Evolutionary conservation across 1,140 invertebrate species (phyloP).

Genomic region (Hermatobates lingyangjiaoensis): DNA sequence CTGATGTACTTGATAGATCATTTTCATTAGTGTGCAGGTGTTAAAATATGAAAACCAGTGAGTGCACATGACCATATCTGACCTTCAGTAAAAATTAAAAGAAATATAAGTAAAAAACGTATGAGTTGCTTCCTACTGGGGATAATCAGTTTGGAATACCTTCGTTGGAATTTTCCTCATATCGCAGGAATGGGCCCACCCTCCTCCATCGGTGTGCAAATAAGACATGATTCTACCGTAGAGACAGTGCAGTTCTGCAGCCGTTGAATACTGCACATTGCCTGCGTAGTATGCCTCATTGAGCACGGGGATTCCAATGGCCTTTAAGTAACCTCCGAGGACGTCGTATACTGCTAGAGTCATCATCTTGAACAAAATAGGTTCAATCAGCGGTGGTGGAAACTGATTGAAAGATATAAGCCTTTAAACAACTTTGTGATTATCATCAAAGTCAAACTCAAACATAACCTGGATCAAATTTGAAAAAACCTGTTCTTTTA

Average conservation of each 20-base stretch:
- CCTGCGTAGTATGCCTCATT: constrained; percentile 18
- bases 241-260: constrained; percentile 8
- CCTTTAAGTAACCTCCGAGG: constrained; percentile 15
- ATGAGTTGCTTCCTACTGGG: too few species aligned
- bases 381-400: background rate
- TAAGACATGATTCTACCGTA: constrained; percentile 8
- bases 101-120: background rate
- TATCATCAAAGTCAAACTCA: too few species aligned
- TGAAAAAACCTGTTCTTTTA: too few species aligned
- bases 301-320: constrained; percentile 13
- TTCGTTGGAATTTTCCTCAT: constrained; percentile 11
- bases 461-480: too few species aligned
- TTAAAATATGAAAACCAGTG: too few species aligned
- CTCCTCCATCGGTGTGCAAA: constrained; percentile 14
- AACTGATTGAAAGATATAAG: too few species aligned
- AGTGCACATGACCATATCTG: too few species aligned
- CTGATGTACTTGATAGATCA: too few species aligned
- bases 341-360: constrained; percentile 11
- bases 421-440: too few species aligned
- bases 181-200: constrained; percentile 11
- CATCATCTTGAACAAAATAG: background rate
- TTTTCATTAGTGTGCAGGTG: too few species aligned
- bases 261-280: constrained; percentile 10
- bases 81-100: too few species aligned
- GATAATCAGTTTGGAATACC: background rate